phyloP scores from a whole-genome alignment of 2,888 invertebrate species.

The Aleiodes leptofemur region DNA sequence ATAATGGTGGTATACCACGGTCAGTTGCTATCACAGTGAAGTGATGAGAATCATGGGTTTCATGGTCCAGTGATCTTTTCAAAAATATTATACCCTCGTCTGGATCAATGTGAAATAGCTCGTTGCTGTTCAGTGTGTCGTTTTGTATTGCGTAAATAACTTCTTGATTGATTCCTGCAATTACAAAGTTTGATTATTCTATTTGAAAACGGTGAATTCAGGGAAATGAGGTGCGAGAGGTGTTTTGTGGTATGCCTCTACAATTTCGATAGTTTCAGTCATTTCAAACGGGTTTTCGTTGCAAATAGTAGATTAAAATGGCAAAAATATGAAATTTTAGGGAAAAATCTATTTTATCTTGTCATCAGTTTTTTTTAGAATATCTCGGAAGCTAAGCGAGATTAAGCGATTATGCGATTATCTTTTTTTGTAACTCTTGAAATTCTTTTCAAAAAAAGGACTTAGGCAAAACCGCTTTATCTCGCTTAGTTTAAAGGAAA shows the following conservation, averaged over 20 bases:
- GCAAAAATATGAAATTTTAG: too few relatives aligned
- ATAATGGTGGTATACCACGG: slow-evolving; percentile 88
- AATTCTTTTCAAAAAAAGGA: too few relatives aligned
- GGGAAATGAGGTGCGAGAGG: not conserved
- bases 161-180: slow-evolving; percentile 80
- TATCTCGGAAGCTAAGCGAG: too few relatives aligned
- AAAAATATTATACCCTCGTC: slow-evolving; percentile 86
- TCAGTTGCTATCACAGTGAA: slow-evolving; percentile 89
- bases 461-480: too few relatives aligned
- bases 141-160: slow-evolving; percentile 84
- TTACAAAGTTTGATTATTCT: slow-evolving; percentile 12
- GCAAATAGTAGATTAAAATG: too few relatives aligned
- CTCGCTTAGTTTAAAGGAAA: too few relatives aligned
- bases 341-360: too few relatives aligned
- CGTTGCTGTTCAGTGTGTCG: slow-evolving; percentile 80
- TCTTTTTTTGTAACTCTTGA: too few relatives aligned
- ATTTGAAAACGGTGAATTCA: slow-evolving; percentile 2
- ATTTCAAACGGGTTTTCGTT: too few relatives aligned
- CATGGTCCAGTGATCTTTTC: slow-evolving; percentile 88
- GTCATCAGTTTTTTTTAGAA: too few relatives aligned
- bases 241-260: not conserved
- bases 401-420: too few relatives aligned
- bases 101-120: slow-evolving; percentile 87
- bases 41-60: slow-evolving; percentile 83
- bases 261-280: too few relatives aligned